Base-by-base conservation (phyloP, 2,797 vertebrate genomes). In the Pelochelys cantorii region DNA sequence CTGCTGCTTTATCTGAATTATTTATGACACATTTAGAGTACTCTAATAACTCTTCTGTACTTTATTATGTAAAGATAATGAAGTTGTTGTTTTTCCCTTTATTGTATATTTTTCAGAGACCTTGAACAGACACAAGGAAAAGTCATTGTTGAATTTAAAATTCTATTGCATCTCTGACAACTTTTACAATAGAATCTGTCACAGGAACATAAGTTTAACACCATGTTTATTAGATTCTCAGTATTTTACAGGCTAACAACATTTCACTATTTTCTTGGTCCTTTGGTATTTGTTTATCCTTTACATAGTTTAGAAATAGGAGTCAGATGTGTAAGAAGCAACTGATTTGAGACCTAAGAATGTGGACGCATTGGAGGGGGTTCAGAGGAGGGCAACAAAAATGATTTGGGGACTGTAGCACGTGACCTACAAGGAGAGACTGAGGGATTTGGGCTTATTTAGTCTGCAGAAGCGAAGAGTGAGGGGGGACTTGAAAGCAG, bases 1-100 rank as follows among this genome's bases (percentile, higher is more conserved):
- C 52, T 0, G 22, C 23, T 11, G 34, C 0, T 1, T 27, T 12
- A 29, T 0, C 3, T 10, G 7, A 25, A 57, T 23, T 2, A 10
- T 2, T 78, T 48, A 1, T 8, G 17, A 12, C 1, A 37, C 7
- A 2, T 2, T 71, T 29, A 9, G 54, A 29, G 75, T 48, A 48
- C 2, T 3, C 6, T 8, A 20, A 2, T 9, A 2, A 11, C 15
- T 0, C 5, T 14, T 17, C 59, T 34, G 20, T 17, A 55, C 17
- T 27, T 0, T 2, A 0, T 23, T 15, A 65, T 37, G 4, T 31
- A 0, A 13, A 53, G 74, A 75, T 1, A 71, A 22, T 74, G 79
- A 37, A 34, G 42, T 77, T 14, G 23, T 22, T 62, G 29, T 1
- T 23, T 59, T 62, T 27, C 14, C 23, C 2, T 23, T 31, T 3